phyloP scores from a whole-genome alignment of 2,797 vertebrate genomes.

The Falco peregrinus region DNA sequence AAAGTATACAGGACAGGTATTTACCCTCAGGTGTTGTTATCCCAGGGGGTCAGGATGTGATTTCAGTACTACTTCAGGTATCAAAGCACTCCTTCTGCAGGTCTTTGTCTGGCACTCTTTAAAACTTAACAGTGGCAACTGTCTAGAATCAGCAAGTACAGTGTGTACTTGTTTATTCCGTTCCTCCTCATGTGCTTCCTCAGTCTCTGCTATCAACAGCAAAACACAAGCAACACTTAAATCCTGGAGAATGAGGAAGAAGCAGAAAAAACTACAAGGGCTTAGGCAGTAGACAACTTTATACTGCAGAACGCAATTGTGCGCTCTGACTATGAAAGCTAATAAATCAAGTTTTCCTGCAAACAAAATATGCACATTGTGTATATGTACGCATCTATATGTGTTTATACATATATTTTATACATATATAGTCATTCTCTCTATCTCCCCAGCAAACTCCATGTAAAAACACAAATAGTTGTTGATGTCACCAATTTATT shows the following conservation, averaged over 20 bases:
- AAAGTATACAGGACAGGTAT: background rate
- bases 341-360: background rate
- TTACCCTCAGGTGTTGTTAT: background rate
- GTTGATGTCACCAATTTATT: background rate
- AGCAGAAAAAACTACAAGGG: background rate
- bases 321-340: background rate
- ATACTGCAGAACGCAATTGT: background rate
- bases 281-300: background rate
- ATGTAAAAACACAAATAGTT: background rate
- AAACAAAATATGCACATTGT: fast-evolving
- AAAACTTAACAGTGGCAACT: background rate
- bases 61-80: background rate
- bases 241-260: background rate
- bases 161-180: background rate
- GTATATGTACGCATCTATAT: too few species aligned
- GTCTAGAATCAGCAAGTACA: background rate
- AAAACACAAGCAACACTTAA: background rate
- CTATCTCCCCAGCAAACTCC: background rate
- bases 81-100: background rate
- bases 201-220: background rate
- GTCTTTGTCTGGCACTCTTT: background rate
- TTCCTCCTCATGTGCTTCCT: background rate
- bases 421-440: background rate
- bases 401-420: background rate
- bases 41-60: background rate